Evolutionary conservation across 1,140 invertebrate species (phyloP).

Genomic region (Sitodiplosis mosellana): DNA sequence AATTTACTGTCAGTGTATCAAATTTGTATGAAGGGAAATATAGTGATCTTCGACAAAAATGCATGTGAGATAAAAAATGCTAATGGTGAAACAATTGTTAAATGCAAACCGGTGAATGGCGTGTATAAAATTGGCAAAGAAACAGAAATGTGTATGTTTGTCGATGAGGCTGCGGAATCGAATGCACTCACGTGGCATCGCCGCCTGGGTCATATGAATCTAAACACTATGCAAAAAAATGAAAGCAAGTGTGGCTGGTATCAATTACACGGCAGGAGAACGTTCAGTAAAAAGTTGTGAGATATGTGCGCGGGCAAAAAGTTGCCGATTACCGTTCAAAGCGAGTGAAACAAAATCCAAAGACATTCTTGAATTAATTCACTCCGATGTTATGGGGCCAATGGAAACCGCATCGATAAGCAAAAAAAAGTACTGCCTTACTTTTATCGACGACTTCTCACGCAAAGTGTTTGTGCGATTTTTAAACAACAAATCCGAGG

Average conservation of each 20-base stretch:
- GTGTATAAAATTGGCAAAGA: not conserved
- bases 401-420: slow-evolving; percentile 11
- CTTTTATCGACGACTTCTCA: slow-evolving; percentile 19
- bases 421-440: slow-evolving; percentile 16
- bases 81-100: not conserved
- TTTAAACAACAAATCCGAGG: slow-evolving; percentile 16
- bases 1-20: slow-evolving; percentile 4
- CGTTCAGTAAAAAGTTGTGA: slow-evolving; percentile 7
- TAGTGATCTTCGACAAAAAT: slow-evolving; percentile 1
- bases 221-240: not conserved
- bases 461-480: slow-evolving; percentile 12
- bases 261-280: not conserved
- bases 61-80: not conserved
- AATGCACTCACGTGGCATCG: slow-evolving; percentile 8
- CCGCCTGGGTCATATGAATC: slow-evolving; percentile 9
- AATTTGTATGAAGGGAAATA: slow-evolving; percentile 2
- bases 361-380: slow-evolving; percentile 12
- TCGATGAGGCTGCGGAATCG: slow-evolving; percentile 10
- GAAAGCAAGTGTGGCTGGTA: not conserved
- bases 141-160: not conserved
- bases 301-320: slow-evolving; percentile 2
- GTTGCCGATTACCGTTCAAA: not conserved
- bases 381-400: slow-evolving; percentile 8
- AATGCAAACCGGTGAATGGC: not conserved
- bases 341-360: slow-evolving; percentile 1